Percentiles rank a stretch among this genome's conserved stretches.
These are phyloP conservation scores for Porites cylindrica DNA, from an alignment of 92 coral and sea anemone genomes.

Conservation along the genomic window DNA sequence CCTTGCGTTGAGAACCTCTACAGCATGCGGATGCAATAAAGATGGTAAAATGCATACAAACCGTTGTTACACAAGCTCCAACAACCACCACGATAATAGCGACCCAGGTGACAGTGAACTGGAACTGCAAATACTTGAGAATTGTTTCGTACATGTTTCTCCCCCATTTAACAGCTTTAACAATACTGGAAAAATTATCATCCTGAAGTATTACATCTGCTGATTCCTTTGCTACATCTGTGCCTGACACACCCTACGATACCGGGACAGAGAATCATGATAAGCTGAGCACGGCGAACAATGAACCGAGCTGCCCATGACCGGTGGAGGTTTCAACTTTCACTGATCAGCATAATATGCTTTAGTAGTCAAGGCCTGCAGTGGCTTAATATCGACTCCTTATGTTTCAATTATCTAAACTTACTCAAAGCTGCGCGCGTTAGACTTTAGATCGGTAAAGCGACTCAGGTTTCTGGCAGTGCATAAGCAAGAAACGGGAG, in stretches of 20 bases:
- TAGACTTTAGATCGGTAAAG: no score
- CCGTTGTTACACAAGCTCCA: conserved; percentile 72
- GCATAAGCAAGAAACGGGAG: background rate
- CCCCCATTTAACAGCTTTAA: conserved; percentile 88
- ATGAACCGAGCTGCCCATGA: no score
- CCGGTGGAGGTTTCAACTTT: no score
- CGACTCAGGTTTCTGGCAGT: no score
- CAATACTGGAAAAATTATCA: conserved; percentile 77
- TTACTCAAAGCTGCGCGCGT: no score
- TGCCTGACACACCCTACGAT: conserved; percentile 79
- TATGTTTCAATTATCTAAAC: no score
- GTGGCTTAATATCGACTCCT: no score
- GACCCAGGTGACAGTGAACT: conserved; percentile 91
- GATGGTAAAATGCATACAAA: background rate
- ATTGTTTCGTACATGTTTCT: conserved; percentile 86
- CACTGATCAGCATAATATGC: no score
- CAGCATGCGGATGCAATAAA: background rate
- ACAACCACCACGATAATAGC: conserved; percentile 77
- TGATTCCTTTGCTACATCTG: conserved; percentile 88
- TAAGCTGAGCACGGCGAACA: no score
- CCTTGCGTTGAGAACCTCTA: no score
- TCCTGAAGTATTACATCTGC: conserved; percentile 77
- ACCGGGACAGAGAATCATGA: no score
- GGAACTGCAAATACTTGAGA: conserved; percentile 90
- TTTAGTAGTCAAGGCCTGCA: no score